Conservation (phyloP, 1,140 invertebrate species). For the Hydropsyche tenuis region DNA sequence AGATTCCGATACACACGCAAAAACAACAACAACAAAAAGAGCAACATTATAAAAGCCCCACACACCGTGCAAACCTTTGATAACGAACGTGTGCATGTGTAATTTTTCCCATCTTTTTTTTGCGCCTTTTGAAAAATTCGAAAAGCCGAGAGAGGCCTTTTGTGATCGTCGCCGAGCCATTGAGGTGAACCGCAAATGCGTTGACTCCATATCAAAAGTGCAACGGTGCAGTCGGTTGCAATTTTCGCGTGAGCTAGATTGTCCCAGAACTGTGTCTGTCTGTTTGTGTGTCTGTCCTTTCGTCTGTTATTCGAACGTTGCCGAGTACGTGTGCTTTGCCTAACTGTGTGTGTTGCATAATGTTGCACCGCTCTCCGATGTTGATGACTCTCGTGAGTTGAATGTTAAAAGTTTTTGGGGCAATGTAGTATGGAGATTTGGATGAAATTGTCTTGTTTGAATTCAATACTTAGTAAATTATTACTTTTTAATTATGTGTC, state of each 20-base stretch:
- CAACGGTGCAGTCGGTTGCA: slow-evolving; percentile 5
- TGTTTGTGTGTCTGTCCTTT: no score
- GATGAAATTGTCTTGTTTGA: no score
- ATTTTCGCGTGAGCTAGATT: not conserved
- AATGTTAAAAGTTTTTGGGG: no score
- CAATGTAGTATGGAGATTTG: no score
- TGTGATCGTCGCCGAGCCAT: slow-evolving; percentile 36
- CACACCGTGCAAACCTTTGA: not conserved
- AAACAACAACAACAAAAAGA: not conserved
- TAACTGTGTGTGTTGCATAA: no score
- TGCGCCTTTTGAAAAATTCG: slow-evolving; percentile 16
- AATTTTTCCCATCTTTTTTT: not conserved
- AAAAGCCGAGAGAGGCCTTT: slow-evolving; percentile 26
- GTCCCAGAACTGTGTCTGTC: no score
- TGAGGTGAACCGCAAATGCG: slow-evolving; percentile 38
- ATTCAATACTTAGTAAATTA: no score
- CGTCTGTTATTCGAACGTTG: no score
- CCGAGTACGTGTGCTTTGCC: no score
- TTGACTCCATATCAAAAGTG: slow-evolving; percentile 38
- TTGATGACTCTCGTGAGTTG: no score
- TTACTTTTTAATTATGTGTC: no score
- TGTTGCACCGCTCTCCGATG: not conserved
- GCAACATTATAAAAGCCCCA: not conserved
- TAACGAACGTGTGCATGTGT: not conserved
- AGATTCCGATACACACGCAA: not conserved